Evolutionary conservation across 2,797 vertebrate species (phyloP).

Genomic region (Fundulus diaphanus): DNA sequence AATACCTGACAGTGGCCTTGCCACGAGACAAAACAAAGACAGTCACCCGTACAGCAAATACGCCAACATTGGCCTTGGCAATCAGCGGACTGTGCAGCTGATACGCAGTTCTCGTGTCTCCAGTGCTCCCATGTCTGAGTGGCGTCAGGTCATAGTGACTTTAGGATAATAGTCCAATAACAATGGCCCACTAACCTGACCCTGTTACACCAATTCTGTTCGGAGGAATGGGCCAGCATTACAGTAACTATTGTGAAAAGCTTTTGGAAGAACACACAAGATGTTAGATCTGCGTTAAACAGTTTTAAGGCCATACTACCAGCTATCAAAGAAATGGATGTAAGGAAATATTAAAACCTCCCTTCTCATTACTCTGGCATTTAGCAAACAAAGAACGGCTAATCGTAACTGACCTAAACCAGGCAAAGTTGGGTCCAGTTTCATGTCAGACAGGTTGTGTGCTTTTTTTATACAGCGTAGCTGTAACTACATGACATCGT

Average conservation of each 20-base stretch:
- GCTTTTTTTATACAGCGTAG: background rate
- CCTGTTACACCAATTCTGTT: too few species aligned
- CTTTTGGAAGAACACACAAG: background rate
- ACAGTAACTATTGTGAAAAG: background rate
- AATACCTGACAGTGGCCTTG: too few species aligned
- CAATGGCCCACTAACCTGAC: background rate
- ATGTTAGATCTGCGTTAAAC: background rate
- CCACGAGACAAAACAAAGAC: too few species aligned
- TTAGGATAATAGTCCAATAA: too few species aligned
- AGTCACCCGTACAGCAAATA: too few species aligned
- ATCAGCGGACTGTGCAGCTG: too few species aligned
- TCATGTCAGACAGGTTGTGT: background rate
- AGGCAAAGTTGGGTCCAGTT: background rate
- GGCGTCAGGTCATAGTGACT: too few species aligned
- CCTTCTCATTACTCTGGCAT: background rate
- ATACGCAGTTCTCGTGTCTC: too few species aligned
- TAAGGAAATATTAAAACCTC: too few species aligned
- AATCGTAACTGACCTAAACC: background rate
- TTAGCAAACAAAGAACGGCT: background rate
- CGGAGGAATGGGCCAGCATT: too few species aligned
- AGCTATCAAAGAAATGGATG: background rate
- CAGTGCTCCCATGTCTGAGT: too few species aligned
- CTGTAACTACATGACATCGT: background rate
- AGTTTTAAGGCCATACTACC: background rate
- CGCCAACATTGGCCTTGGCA: too few species aligned